Evolutionary conservation across 2,113 vertebrate species (phyloP).

Genomic region (Tringa solitaria): DNA sequence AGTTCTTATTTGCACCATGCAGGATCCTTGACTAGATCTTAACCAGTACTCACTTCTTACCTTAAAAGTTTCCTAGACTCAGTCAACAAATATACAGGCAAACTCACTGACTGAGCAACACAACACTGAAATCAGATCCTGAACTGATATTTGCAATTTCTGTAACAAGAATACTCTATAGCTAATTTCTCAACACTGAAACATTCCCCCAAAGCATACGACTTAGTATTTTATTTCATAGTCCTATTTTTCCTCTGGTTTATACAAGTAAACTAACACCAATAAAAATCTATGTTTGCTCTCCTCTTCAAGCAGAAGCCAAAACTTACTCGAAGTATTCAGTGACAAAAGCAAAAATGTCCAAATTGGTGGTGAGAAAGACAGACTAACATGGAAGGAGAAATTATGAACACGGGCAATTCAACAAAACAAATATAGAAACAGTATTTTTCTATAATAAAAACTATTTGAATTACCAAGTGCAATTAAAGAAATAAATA

Average conservation of each 20-base stretch:
- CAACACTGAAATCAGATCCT: not conserved
- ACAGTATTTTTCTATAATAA: not conserved
- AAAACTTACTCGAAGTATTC: not conserved
- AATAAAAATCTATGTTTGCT: not conserved
- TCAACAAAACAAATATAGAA: not conserved
- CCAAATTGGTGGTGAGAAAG: not conserved
- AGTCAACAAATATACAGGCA: not conserved
- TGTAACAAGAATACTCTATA: not conserved
- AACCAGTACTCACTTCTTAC: not conserved
- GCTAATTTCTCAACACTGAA: not conserved
- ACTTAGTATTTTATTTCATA: not conserved
- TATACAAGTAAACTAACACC: not conserved
- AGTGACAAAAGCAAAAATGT: not conserved
- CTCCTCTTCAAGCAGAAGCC: not conserved
- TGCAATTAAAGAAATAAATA: constrained; percentile 59
- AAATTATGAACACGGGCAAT: not conserved
- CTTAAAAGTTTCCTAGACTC: not conserved
- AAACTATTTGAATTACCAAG: constrained; percentile 40
- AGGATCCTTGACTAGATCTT: not conserved
- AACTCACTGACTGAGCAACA: not conserved
- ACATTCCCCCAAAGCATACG: not conserved
- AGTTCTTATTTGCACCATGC: not conserved
- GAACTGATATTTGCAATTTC: not conserved
- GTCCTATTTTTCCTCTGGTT: not conserved
- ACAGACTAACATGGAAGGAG: not conserved